Evolutionary conservation across 2,888 invertebrate species (phyloP).

Genomic region (Drosophila paramelanica): DNA sequence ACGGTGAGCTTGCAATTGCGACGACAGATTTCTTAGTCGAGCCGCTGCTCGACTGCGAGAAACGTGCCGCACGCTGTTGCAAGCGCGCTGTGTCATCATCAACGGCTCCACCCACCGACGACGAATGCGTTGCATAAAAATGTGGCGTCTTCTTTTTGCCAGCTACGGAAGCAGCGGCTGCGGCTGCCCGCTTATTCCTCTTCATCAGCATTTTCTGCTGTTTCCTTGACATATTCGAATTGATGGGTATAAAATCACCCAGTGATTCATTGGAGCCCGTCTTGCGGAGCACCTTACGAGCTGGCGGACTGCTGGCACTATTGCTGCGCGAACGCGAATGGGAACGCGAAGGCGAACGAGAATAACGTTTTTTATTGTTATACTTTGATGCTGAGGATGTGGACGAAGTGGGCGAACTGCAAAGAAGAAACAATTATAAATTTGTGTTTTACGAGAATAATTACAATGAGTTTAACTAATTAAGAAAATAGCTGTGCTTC

Average conservation of each 20-base stretch:
- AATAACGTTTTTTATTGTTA: conserved; percentile 67
- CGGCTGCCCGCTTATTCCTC: conserved; percentile 79
- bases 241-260: conserved; percentile 80
- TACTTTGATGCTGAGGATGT: conserved; percentile 69
- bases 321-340: conserved; percentile 85
- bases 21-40: conserved; percentile 79
- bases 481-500: too few relatives aligned
- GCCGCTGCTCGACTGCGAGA: conserved; percentile 85
- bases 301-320: conserved; percentile 53
- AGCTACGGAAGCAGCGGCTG: conserved; percentile 43
- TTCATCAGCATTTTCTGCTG: conserved; percentile 85
- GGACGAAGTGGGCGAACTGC: conserved; percentile 77
- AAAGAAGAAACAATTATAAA: conserved; percentile 5
- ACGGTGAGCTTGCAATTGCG: conserved; percentile 80
- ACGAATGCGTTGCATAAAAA: conserved; percentile 87
- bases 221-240: conserved; percentile 73
- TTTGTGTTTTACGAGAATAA: too few relatives aligned
- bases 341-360: conserved; percentile 82
- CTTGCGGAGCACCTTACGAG: conserved; percentile 64
- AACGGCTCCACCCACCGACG: conserved; percentile 88
- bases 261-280: conserved; percentile 85
- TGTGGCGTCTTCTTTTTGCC: conserved; percentile 86
- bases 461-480: too few relatives aligned
- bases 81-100: conserved; percentile 92
- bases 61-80: conserved; percentile 95